Percentiles rank a stretch among this genome's conserved stretches.
These are phyloP conservation scores for Drosophila putrida DNA, from an alignment of 2,888 invertebrate species.

Conservation along the genomic window DNA sequence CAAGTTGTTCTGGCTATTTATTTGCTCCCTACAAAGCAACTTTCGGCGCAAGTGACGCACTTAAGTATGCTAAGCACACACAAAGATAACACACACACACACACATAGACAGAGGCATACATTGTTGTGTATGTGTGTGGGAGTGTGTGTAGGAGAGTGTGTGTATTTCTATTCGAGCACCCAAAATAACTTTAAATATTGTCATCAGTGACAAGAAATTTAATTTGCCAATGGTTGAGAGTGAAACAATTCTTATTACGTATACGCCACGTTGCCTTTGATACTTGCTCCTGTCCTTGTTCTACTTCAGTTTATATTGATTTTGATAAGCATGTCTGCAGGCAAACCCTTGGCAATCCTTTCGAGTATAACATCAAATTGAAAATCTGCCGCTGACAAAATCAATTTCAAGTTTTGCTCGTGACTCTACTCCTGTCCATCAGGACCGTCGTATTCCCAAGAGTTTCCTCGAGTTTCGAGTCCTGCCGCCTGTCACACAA, in stretches of 20 bases:
- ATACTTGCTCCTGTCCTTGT: slow-evolving; percentile 3
- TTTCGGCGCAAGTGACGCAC: slow-evolving; percentile 40
- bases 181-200: slow-evolving; percentile 40
- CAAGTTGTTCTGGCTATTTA: slow-evolving; percentile 44
- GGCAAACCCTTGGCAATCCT: slow-evolving; percentile 53
- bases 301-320: slow-evolving; percentile 49
- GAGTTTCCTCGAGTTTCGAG: not conserved
- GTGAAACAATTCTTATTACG: slow-evolving; percentile 22
- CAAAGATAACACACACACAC: slow-evolving; percentile 9
- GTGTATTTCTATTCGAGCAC: slow-evolving; percentile 5
- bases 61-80: slow-evolving; percentile 66
- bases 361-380: slow-evolving; percentile 43
- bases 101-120: not conserved
- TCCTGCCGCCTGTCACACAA: slow-evolving; percentile 27
- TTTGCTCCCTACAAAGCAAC: slow-evolving; percentile 35
- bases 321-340: slow-evolving; percentile 23
- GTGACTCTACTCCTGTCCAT: not conserved
- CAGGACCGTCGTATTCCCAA: slow-evolving; percentile 41
- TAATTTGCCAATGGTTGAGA: slow-evolving; percentile 23
- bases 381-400: slow-evolving; percentile 33
- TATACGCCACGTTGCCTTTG: slow-evolving; percentile 38
- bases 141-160: slow-evolving; percentile 9
- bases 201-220: slow-evolving; percentile 41
- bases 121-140: slow-evolving; percentile 1
- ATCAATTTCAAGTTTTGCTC: slow-evolving; percentile 52